phyloP scores from a whole-genome alignment of 64 coral and sea anemone species.

The Stichodactyla helianthus region DNA sequence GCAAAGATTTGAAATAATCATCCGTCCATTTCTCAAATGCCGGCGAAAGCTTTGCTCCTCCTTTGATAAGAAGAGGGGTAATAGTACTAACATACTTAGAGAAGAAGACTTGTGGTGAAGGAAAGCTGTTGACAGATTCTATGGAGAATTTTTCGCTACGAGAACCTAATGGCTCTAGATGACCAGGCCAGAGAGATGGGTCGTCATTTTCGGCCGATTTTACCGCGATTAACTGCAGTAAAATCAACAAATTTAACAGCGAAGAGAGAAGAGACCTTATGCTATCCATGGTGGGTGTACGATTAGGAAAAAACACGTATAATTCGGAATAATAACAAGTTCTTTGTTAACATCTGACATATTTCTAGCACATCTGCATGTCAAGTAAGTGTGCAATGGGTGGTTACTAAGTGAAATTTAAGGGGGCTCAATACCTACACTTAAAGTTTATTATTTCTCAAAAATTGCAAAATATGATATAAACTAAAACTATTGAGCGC shows the following conservation, averaged over 20 bases:
- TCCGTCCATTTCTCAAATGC: slow-evolving; percentile 77
- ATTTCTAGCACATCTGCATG: neutral
- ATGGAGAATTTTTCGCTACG: slow-evolving; percentile 49
- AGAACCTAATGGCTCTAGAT: slow-evolving; percentile 81
- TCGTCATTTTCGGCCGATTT: slow-evolving; percentile 9
- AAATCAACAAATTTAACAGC: neutral
- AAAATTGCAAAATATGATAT: too few relatives aligned
- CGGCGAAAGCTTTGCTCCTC: slow-evolving; percentile 85
- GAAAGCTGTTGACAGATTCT: slow-evolving; percentile 54
- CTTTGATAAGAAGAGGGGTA: slow-evolving; percentile 73
- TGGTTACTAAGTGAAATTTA: neutral
- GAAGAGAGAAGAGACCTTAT: neutral
- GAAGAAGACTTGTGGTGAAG: slow-evolving; percentile 72
- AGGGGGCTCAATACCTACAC: neutral
- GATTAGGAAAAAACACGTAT: neutral
- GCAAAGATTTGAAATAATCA: slow-evolving; percentile 71
- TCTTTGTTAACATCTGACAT: neutral
- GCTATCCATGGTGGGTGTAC: neutral
- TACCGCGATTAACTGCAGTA: neutral
- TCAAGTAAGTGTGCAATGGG: neutral
- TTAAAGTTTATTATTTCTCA: too few relatives aligned
- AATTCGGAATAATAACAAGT: neutral
- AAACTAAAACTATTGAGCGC: too few relatives aligned
- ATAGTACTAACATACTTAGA: slow-evolving; percentile 46
- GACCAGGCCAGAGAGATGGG: slow-evolving; percentile 46